Percentiles rank a stretch among this genome's conserved stretches.
These are phyloP conservation scores for Heterochromis multidens DNA, from an alignment of 2,113 vertebrate species.

Conservation along the genomic window DNA sequence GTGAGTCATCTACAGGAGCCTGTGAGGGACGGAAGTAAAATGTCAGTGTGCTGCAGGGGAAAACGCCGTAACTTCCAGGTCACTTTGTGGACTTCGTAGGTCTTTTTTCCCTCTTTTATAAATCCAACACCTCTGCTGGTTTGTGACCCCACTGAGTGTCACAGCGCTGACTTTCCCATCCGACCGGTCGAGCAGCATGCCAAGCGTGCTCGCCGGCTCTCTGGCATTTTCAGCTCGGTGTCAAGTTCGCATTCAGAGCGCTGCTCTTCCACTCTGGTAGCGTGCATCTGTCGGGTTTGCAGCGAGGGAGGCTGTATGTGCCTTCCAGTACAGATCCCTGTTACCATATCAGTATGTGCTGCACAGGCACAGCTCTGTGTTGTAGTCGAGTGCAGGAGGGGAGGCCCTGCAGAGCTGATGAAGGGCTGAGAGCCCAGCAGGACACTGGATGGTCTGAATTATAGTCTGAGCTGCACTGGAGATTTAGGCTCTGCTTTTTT, in stretches of 20 bases:
- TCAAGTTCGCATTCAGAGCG: conserved; percentile 35
- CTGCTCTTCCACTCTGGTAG: background rate
- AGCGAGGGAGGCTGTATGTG: background rate
- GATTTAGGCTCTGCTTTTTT: background rate
- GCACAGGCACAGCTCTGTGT: background rate
- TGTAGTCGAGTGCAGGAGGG: background rate
- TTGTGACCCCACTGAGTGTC: background rate
- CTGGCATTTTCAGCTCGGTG: conserved; percentile 48
- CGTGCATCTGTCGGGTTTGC: background rate
- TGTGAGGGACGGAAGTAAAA: background rate
- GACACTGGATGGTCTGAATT: background rate
- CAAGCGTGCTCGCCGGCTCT: conserved; percentile 13
- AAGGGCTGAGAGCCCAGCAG: background rate
- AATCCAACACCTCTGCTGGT: background rate
- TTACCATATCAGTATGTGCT: background rate
- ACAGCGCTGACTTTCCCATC: background rate
- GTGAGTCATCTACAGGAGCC: background rate
- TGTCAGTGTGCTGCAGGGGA: background rate
- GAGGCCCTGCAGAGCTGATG: background rate
- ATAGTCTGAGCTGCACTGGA: background rate
- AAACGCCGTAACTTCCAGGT: background rate
- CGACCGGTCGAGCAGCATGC: conserved; percentile 49
- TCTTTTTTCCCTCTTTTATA: background rate
- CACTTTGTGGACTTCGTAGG: background rate
- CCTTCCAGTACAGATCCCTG: background rate